Evolutionary conservation across 2,113 vertebrate species (phyloP).

Genomic region (Dissostichus mawsoni): DNA sequence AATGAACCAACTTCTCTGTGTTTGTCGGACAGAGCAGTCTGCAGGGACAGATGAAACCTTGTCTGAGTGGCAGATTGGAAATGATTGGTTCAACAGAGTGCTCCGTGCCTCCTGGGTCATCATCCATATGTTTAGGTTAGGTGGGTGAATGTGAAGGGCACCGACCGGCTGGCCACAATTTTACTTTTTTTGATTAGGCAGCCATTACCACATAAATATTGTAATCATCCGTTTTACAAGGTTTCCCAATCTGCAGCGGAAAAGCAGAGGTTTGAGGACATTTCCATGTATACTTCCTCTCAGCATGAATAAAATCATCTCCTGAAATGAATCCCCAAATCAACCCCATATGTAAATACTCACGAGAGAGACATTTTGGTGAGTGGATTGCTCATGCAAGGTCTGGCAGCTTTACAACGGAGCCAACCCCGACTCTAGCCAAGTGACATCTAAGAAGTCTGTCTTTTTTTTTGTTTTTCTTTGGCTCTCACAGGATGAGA

Average conservation of each 20-base stretch:
- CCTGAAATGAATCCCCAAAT: slow-evolving; percentile 43
- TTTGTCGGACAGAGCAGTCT: slow-evolving; percentile 36
- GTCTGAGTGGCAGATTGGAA: slow-evolving; percentile 70
- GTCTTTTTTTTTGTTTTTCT: slow-evolving; percentile 56
- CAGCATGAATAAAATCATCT: slow-evolving; percentile 35
- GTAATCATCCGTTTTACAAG: slow-evolving; percentile 34
- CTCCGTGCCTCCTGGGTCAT: slow-evolving; percentile 63
- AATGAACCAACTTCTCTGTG: slow-evolving; percentile 12
- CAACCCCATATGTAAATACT: slow-evolving; percentile 57
- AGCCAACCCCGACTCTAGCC: slow-evolving; percentile 36
- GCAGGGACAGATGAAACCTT: slow-evolving; percentile 48
- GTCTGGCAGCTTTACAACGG: slow-evolving; percentile 54
- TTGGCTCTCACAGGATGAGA: slow-evolving; percentile 66
- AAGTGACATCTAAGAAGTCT: slow-evolving; percentile 65
- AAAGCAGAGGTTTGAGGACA: slow-evolving; percentile 20
- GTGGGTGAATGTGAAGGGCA: slow-evolving; percentile 35
- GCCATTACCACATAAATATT: slow-evolving; percentile 50
- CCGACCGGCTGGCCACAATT: slow-evolving; percentile 33
- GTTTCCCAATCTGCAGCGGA: slow-evolving; percentile 25
- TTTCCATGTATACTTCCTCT: slow-evolving; percentile 37
- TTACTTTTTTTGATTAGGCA: slow-evolving; percentile 25
- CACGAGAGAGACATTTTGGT: slow-evolving; percentile 35
- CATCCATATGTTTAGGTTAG: slow-evolving; percentile 75
- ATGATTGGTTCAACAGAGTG: slow-evolving; percentile 63
- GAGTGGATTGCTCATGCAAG: slow-evolving; percentile 42